phyloP scores from a whole-genome alignment of 64 coral and sea anemone species.

The Catalaphyllia jardinei region DNA sequence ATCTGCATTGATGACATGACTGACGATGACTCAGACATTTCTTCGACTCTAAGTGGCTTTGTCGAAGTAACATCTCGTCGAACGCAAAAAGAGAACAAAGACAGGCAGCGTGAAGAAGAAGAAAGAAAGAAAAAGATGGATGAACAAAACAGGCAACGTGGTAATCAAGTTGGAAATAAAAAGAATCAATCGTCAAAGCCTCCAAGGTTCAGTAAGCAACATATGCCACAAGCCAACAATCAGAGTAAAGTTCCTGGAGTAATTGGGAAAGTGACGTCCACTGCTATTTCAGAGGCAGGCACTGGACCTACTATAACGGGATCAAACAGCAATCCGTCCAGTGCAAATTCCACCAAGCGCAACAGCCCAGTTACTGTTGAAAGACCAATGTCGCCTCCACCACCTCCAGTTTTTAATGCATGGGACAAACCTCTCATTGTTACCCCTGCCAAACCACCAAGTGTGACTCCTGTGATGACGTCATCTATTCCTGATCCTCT shows the following conservation, averaged over 20 bases:
- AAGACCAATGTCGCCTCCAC: slow-evolving; percentile 75
- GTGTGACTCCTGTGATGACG: slow-evolving; percentile 21
- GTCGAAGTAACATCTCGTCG: slow-evolving; percentile 95
- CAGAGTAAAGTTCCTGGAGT: slow-evolving; percentile 48
- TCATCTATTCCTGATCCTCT: slow-evolving; percentile 79
- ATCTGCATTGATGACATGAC: slow-evolving; percentile 97
- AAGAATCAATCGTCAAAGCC: slow-evolving; percentile 82
- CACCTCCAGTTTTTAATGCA: slow-evolving; percentile 81
- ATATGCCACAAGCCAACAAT: slow-evolving; percentile 39
- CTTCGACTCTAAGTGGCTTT: slow-evolving; percentile 96
- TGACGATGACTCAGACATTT: slow-evolving; percentile 89
- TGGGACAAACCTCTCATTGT: slow-evolving; percentile 88
- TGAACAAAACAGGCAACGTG: slow-evolving; percentile 72
- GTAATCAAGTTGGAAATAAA: slow-evolving; percentile 68
- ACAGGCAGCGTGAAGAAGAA: slow-evolving; percentile 95
- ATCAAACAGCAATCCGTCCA: slow-evolving; percentile 85
- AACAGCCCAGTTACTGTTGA: slow-evolving; percentile 93
- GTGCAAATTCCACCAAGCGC: slow-evolving; percentile 87
- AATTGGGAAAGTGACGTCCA: slow-evolving; percentile 38
- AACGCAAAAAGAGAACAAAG: slow-evolving; percentile 92
- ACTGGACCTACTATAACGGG: slow-evolving; percentile 19
- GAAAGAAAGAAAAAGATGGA: slow-evolving; percentile 69
- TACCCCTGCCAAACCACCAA: slow-evolving; percentile 83
- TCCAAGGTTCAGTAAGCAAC: slow-evolving; percentile 87
- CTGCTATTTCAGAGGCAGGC: slow-evolving; percentile 27